Evolutionary conservation across 2,797 vertebrate genomes (phyloP).

Genomic region (Artibeus jamaicensis): DNA sequence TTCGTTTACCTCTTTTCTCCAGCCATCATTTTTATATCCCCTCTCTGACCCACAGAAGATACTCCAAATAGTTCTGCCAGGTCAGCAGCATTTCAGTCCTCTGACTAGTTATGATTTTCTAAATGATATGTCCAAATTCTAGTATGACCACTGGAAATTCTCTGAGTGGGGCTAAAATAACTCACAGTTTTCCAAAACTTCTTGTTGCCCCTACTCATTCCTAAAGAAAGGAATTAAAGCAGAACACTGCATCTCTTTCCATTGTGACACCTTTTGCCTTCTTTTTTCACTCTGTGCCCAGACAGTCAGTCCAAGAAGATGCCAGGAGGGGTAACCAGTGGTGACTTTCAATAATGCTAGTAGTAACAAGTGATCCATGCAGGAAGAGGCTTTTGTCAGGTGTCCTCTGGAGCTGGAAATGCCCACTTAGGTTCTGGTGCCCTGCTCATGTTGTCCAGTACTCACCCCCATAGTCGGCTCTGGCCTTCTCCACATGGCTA

Average conservation of each 20-base stretch:
- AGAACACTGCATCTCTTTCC: not conserved
- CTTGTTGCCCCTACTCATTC: not conserved
- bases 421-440: not conserved
- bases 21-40: not conserved
- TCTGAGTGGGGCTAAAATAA: not conserved
- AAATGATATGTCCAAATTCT: slow-evolving; percentile 32
- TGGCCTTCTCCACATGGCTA: not conserved
- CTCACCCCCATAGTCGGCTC: not conserved
- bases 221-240: not conserved
- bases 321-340: not conserved
- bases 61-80: slow-evolving; percentile 16
- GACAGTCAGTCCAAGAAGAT: not conserved
- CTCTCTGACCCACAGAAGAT: not conserved
- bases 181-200: not conserved
- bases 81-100: not conserved
- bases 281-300: not conserved
- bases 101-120: slow-evolving; percentile 47
- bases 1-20: not conserved
- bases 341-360: not conserved
- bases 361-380: not conserved
- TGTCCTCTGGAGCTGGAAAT: not conserved
- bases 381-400: not conserved
- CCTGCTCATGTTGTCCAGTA: not conserved
- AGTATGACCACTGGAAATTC: not conserved
- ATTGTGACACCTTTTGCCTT: not conserved